Base-by-base conservation (phyloP, 2,888 invertebrate species). In the Harpalus rubripes region DNA sequence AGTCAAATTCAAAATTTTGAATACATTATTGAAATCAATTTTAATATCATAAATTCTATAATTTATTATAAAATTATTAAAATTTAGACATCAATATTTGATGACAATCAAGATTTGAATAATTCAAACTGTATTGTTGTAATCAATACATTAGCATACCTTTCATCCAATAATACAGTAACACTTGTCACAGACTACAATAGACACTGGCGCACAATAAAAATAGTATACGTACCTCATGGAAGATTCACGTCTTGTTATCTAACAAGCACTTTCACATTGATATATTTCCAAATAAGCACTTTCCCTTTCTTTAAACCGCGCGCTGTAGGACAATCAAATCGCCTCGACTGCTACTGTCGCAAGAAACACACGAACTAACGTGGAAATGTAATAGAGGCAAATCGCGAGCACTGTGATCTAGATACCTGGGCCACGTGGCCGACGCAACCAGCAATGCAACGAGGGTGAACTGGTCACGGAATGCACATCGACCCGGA, bases 251-350 rank as follows among this genome's bases (percentile, higher is more conserved):
- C 72, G 68, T n/a, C 15, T 15, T 74, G 12, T 74, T 74, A 74
- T 74, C 72, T 74, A 74, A 74, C 72, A 68, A 41, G 72, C 72
- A 74, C 72, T 74, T 74, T 74, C 72, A 74, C 72, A 74, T 74
- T 74, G 72, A 74, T 74, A 74, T 41, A 74, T 74, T 74, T 44
- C 44, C 44, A 74, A 74, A 74, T 74, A 41, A 74, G 41, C 72
- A 74, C 72, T 74, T 74, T 74, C 72, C 41, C 72, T 74, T 74
- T 74, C 16, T 18, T 26, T 26, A 6, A 68, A 68, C 68, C 72
- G 72, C 72, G 72, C 68, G 68, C 68, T 15, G 32, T n/a, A 68
- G 2, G 32, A 68, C 72, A 44, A 16, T 41, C 44, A 16, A 63
- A 63, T 63, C 68, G 68, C 15, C 68, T 16, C 15, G n/a, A 74